Evolutionary conservation across 2,888 invertebrate species (phyloP).

Genomic region (Protonemura montana): DNA sequence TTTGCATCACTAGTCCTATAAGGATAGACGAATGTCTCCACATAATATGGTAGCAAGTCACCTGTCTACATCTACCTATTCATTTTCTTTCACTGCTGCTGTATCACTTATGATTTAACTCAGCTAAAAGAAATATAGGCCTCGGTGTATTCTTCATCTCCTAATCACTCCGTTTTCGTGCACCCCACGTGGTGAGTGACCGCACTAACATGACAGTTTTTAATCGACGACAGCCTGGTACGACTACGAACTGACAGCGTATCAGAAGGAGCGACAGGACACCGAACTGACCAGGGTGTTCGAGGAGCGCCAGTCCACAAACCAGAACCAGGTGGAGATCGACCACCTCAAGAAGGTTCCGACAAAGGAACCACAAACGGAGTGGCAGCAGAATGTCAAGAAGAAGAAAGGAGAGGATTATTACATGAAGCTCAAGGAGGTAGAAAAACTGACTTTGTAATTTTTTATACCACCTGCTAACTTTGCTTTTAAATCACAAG

Average conservation of each 20-base stretch:
- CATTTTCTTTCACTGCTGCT: not conserved
- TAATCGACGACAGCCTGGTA: conserved; percentile 78
- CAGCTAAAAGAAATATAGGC: not conserved
- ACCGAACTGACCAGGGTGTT: conserved; percentile 88
- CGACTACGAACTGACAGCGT: conserved; percentile 84
- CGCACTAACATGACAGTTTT: conserved; percentile 23
- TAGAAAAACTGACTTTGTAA: too few species aligned
- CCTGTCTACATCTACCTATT: not conserved
- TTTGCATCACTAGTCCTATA: not conserved
- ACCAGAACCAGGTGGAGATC: conserved; percentile 68
- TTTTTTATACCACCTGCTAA: too few species aligned
- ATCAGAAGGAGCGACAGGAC: conserved; percentile 82
- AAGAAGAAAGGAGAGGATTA: conserved; percentile 83
- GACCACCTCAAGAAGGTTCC: conserved; percentile 72
- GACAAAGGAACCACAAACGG: conserved; percentile 76
- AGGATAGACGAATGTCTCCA: not conserved
- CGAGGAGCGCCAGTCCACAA: conserved; percentile 79
- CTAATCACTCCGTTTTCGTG: not conserved
- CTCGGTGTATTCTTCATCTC: not conserved
- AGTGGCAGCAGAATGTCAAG: conserved; percentile 85
- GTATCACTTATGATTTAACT: not conserved
- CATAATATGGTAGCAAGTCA: not conserved
- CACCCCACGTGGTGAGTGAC: not conserved
- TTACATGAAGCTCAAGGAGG: conserved; percentile 79
- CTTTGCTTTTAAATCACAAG: too few species aligned